Evolutionary conservation across 1,140 invertebrate species (phyloP).

Genomic region (Onthophagus taurus): DNA sequence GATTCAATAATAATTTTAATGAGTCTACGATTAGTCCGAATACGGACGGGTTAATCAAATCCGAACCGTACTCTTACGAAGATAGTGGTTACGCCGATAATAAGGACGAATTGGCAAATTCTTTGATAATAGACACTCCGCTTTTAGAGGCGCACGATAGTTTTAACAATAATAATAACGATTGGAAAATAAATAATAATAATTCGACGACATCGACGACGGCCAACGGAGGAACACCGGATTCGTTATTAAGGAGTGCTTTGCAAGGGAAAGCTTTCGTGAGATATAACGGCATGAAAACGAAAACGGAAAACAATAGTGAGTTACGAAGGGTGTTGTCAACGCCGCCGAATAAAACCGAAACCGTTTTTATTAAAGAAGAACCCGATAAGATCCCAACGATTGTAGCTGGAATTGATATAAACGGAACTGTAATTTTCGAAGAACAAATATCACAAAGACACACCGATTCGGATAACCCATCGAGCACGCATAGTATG

Average conservation of each 20-base stretch:
- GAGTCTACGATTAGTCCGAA: slow-evolving; percentile 31
- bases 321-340: slow-evolving; percentile 40
- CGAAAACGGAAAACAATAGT: slow-evolving; percentile 38
- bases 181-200: slow-evolving; percentile 52
- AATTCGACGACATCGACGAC: slow-evolving; percentile 19
- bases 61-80: slow-evolving; percentile 55
- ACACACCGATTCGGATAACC: slow-evolving; percentile 41
- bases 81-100: slow-evolving; percentile 60
- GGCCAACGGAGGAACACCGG: slow-evolving; percentile 46
- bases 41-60: slow-evolving; percentile 44
- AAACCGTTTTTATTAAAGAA: slow-evolving; percentile 36
- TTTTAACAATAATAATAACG: slow-evolving; percentile 63
- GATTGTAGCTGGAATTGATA: slow-evolving; percentile 39
- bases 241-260: slow-evolving; percentile 68
- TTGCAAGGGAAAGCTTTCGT: slow-evolving; percentile 60
- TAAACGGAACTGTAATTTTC: slow-evolving; percentile 37
- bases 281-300: slow-evolving; percentile 43
- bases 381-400: slow-evolving; percentile 37
- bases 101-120: slow-evolving; percentile 46
- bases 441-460: slow-evolving; percentile 35
- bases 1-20: slow-evolving; percentile 44
- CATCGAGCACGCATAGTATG: slow-evolving; percentile 53
- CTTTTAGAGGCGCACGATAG: slow-evolving; percentile 42
- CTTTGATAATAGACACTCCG: slow-evolving; percentile 40
- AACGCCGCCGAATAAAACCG: slow-evolving; percentile 42